phyloP scores from a whole-genome alignment of 2,113 vertebrate species.

The Bubo bubo region DNA sequence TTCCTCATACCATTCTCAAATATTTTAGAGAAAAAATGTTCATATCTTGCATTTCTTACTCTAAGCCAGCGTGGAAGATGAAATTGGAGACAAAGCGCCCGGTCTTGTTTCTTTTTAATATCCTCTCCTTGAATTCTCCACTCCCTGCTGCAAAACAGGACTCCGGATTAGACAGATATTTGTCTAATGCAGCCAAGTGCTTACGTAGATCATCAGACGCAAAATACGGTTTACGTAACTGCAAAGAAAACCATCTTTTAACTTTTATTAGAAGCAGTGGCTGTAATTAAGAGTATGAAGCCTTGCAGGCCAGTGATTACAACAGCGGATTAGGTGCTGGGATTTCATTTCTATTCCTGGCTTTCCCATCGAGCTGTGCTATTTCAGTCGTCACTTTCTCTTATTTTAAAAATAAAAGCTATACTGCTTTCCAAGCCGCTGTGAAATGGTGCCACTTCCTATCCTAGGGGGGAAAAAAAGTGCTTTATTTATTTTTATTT shows the following conservation, averaged over 20 bases:
- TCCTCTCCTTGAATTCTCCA: not conserved
- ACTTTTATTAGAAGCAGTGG: not conserved
- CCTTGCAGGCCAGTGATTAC: not conserved
- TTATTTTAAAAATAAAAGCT: not conserved
- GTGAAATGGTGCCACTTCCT: not conserved
- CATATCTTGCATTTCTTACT: not conserved
- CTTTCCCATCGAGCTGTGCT: not conserved
- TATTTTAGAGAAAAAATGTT: not conserved
- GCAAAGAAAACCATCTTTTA: not conserved
- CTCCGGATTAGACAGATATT: not conserved
- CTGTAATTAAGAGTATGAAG: constrained; percentile 32
- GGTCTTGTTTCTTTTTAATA: not conserved
- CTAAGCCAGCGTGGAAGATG: not conserved
- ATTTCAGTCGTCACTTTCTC: not conserved
- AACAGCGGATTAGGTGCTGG: not conserved
- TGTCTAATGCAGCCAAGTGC: not conserved
- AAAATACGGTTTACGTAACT: not conserved
- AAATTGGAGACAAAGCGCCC: rapidly evolving
- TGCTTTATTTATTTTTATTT: not conserved
- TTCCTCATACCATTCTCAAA: not conserved
- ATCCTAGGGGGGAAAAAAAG: rapidly evolving
- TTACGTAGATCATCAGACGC: not conserved
- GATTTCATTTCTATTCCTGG: constrained; percentile 57
- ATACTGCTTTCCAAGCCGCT: rapidly evolving
- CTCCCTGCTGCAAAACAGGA: not conserved